Evolutionary conservation across 2,888 invertebrate species (phyloP).

Genomic region (Himalopsyche kuldschensis): DNA sequence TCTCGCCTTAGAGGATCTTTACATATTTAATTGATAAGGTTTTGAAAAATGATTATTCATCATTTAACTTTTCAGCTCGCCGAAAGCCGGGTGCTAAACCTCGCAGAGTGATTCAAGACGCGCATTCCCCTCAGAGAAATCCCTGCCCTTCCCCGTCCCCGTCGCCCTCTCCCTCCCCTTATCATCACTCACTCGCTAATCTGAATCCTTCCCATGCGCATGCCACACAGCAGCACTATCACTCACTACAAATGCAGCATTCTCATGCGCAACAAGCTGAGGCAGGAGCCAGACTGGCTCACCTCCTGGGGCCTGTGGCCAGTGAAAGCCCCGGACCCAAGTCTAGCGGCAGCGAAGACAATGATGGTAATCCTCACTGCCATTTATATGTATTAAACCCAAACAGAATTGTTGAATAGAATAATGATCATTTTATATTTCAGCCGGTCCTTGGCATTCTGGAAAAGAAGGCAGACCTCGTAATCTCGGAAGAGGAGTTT

Average conservation of each 20-base stretch:
- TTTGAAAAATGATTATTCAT: too few species aligned
- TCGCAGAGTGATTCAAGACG: slow-evolving; percentile 59
- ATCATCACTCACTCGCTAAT: not conserved
- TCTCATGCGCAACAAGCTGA: not conserved
- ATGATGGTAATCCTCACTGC: slow-evolving; percentile 54
- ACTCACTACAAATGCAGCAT: not conserved
- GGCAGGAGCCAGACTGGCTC: not conserved
- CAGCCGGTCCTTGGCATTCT: slow-evolving; percentile 54
- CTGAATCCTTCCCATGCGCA: not conserved
- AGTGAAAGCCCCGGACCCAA: slow-evolving; percentile 41
- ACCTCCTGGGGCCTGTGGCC: slow-evolving; percentile 17
- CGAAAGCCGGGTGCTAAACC: slow-evolving; percentile 76
- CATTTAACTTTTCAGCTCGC: slow-evolving; percentile 66
- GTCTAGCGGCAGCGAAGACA: slow-evolving; percentile 64
- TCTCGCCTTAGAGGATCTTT: too few species aligned
- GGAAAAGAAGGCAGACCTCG: slow-evolving; percentile 77
- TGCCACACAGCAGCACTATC: not conserved
- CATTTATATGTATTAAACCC: too few species aligned
- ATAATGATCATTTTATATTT: not conserved
- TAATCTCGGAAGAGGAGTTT: slow-evolving; percentile 83
- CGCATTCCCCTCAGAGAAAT: slow-evolving; percentile 49
- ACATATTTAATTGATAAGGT: too few species aligned
- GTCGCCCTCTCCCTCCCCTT: slow-evolving; percentile 42
- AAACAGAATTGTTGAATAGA: not conserved
- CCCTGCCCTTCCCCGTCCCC: slow-evolving; percentile 57